Evolutionary conservation across 2,888 invertebrate species (phyloP).

Genomic region (Aphodius sticticus): DNA sequence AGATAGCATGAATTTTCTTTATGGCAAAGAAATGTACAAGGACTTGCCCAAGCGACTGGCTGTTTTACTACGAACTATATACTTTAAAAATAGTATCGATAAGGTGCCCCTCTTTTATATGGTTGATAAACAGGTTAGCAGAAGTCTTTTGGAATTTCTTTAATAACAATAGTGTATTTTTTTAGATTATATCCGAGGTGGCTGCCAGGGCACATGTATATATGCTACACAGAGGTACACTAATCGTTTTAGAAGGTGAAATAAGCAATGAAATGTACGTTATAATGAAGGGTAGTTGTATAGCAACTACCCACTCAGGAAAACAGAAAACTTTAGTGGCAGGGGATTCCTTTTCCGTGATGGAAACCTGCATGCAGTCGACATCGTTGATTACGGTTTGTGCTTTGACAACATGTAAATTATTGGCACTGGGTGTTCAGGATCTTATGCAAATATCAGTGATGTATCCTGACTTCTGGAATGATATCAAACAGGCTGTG

Average conservation of each 20-base stretch:
- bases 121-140: conserved; percentile 27
- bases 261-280: conserved; percentile 43
- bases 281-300: conserved; percentile 44
- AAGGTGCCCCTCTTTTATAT: conserved; percentile 19
- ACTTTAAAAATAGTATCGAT: conserved; percentile 12
- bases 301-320: conserved; percentile 29
- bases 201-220: conserved; percentile 32
- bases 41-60: conserved; percentile 20
- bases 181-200: conserved; percentile 28
- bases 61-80: conserved; percentile 10
- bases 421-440: conserved; percentile 34
- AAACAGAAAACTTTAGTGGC: conserved; percentile 28
- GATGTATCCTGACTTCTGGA: conserved; percentile 16
- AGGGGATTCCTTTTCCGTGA: conserved; percentile 38
- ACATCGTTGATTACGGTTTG: conserved; percentile 41
- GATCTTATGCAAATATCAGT: conserved; percentile 32
- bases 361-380: conserved; percentile 42
- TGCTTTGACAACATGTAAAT: conserved; percentile 42
- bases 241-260: conserved; percentile 44
- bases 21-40: conserved; percentile 28
- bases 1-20: conserved; percentile 19
- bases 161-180: neutral
- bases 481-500: neutral
- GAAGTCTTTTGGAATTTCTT: neutral
- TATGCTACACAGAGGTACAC: conserved; percentile 41